These are phyloP conservation scores for Oryctolagus cuniculus DNA, from an alignment of 2,113 vertebrate genomes.

Conservation along the genomic window mOryCun1.1 NC_091438.1:99989501-99990000, in stretches of 20 bases:
- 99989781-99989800: no score
- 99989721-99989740: not conserved
- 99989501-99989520: conserved; percentile 14
- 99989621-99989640: not conserved
- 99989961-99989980: no score
- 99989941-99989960: no score
- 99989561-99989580: not conserved
- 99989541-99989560: not conserved
- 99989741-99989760: not conserved
- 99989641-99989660: not conserved
- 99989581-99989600: not conserved
- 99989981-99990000: no score
- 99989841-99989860: no score
- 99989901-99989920: no score
- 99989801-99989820: no score
- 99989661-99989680: not conserved
- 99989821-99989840: no score
- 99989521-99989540: not conserved
- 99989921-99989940: no score
- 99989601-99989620: not conserved
- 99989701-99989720: not conserved
- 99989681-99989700: not conserved
- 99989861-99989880: no score
- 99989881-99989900: no score
- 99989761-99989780: no score